phyloP scores from a whole-genome alignment of 2,113 vertebrate species.

The Corythaixoides concolor region DNA sequence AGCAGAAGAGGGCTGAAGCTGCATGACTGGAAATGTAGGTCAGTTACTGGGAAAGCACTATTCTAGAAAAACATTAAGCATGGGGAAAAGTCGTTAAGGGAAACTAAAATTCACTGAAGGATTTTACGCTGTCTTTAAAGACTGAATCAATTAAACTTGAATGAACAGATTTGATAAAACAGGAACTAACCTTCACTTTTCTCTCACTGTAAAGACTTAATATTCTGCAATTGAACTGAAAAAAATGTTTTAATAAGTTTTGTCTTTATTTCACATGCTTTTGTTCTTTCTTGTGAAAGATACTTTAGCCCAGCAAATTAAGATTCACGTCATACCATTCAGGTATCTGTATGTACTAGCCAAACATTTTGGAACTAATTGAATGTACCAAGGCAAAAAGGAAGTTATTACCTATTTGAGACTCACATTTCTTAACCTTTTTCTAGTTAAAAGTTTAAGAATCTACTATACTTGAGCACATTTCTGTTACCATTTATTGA shows the following conservation, averaged over 20 bases:
- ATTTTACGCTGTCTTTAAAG: neutral
- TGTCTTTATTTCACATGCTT: neutral
- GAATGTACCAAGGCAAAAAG: neutral
- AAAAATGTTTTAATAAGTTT: neutral
- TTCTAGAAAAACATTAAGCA: neutral
- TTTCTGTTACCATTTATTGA: neutral
- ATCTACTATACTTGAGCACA: neutral
- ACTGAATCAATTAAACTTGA: neutral
- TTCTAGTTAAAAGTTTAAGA: neutral
- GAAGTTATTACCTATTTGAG: neutral
- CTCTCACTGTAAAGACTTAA: neutral
- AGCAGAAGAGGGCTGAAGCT: neutral
- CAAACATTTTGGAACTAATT: neutral
- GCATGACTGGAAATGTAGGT: neutral
- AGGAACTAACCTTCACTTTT: neutral
- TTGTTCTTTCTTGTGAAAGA: neutral
- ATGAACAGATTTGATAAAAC: neutral
- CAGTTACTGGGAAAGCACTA: neutral
- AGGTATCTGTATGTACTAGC: neutral
- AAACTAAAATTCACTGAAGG: neutral
- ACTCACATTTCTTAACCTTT: neutral
- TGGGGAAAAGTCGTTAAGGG: neutral
- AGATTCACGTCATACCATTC: neutral
- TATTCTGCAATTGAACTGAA: neutral
- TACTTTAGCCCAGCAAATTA: neutral